Percentiles rank a stretch among this genome's conserved stretches.
Evolutionary conservation across 2,113 vertebrate genomes (phyloP).

Genomic region (Chlamydotis undulata): DNA sequence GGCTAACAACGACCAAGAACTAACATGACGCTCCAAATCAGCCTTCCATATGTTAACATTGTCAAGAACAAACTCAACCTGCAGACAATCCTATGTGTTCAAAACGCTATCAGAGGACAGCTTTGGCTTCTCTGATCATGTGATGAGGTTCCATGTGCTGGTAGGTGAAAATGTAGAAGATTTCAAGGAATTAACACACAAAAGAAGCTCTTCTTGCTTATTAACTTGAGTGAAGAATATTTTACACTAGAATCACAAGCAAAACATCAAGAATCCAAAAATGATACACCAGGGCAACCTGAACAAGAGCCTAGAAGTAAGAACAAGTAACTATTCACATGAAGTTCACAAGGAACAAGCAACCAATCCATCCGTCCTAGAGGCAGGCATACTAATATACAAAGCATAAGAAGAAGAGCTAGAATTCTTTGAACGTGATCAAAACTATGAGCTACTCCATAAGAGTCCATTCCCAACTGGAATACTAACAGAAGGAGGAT

Average conservation of each 20-base stretch:
- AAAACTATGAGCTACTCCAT: background rate
- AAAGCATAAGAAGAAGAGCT: background rate
- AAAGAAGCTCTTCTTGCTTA: background rate
- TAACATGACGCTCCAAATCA: background rate
- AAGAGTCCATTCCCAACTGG: background rate
- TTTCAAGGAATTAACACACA: background rate
- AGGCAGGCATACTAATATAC: background rate
- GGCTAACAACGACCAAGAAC: background rate
- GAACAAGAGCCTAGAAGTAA: background rate
- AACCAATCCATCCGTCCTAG: background rate
- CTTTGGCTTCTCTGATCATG: background rate
- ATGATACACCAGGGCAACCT: background rate
- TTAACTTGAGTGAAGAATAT: background rate
- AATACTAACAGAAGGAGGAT: background rate
- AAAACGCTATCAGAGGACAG: background rate
- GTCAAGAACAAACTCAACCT: background rate
- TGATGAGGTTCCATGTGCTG: fast-evolving
- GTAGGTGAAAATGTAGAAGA: background rate
- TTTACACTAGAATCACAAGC: background rate
- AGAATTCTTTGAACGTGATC: background rate
- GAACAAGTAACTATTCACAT: background rate
- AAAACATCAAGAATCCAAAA: background rate
- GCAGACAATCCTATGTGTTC: background rate
- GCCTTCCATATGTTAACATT: background rate
- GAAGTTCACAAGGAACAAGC: background rate